phyloP scores from a whole-genome alignment of 1,140 invertebrate genomes.

The Dendrolimus punctatus region DNA sequence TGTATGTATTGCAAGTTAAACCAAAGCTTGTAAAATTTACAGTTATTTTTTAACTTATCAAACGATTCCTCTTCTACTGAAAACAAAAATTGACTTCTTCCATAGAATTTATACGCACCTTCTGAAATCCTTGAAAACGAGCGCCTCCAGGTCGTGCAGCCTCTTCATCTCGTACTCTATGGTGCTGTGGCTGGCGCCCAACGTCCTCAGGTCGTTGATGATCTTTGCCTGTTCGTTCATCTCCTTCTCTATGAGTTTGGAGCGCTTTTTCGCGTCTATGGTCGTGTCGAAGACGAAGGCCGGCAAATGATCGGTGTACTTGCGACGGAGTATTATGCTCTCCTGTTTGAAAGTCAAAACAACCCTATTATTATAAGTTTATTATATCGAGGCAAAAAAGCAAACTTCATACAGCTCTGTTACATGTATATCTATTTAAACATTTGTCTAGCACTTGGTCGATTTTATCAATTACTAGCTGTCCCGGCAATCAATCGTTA shows the following conservation, averaged over 20 bases:
- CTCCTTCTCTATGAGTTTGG: conserved; percentile 95
- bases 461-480: too few species aligned
- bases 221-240: conserved; percentile 97
- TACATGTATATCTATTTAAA: too few species aligned
- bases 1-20: too few species aligned
- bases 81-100: too few species aligned
- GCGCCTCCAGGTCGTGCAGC: conserved; percentile 91
- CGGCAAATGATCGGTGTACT: conserved; percentile 82
- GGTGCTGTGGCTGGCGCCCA: conserved; percentile 92
- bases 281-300: conserved; percentile 89
- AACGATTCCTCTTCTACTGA: too few species aligned
- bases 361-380: not conserved
- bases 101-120: conserved; percentile 43
- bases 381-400: not conserved
- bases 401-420: too few species aligned
- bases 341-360: conserved; percentile 64
- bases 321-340: conserved; percentile 77
- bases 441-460: too few species aligned
- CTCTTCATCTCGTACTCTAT: conserved; percentile 93
- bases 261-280: conserved; percentile 90
- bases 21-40: too few species aligned
- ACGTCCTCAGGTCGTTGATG: conserved; percentile 90
- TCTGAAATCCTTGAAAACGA: conserved; percentile 91
- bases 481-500: too few species aligned
- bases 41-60: too few species aligned